These are phyloP conservation scores for Cricetomys ansorgei DNA, from an alignment of 2,113 vertebrate genomes.

Conservation along the genomic window DNA sequence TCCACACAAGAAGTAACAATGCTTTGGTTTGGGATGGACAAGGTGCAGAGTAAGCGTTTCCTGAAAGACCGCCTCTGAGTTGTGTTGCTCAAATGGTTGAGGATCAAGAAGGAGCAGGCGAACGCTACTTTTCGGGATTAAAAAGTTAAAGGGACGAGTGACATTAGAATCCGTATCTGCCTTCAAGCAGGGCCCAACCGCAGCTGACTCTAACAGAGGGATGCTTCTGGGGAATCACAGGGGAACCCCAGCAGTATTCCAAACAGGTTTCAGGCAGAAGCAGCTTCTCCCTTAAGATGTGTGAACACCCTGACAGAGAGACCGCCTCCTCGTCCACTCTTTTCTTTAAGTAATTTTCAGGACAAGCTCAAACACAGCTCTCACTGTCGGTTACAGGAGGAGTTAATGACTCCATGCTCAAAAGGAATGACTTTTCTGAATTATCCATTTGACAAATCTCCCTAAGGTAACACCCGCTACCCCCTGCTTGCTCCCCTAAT, in stretches of 20 bases:
- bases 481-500: conserved; percentile 20
- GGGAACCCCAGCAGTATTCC: neutral
- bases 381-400: conserved; percentile 66
- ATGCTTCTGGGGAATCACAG: neutral
- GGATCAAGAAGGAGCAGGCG: neutral
- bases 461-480: conserved; percentile 71
- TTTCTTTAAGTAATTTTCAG: conserved; percentile 68
- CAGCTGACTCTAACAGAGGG: neutral
- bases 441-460: conserved; percentile 76
- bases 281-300: conserved; percentile 68
- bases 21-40: neutral
- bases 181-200: neutral
- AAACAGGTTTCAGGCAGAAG: neutral
- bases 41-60: neutral
- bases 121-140: neutral
- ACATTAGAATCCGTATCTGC: neutral
- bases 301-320: conserved; percentile 58
- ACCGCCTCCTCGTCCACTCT: conserved; percentile 43
- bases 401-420: conserved; percentile 77
- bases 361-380: conserved; percentile 69
- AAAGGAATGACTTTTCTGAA: conserved; percentile 75
- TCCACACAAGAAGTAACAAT: neutral
- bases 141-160: neutral
- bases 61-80: neutral
- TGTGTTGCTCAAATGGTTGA: neutral